These are phyloP conservation scores for Elephas maximus DNA, from an alignment of 2,113 vertebrate genomes.

Conservation along the genomic window DNA sequence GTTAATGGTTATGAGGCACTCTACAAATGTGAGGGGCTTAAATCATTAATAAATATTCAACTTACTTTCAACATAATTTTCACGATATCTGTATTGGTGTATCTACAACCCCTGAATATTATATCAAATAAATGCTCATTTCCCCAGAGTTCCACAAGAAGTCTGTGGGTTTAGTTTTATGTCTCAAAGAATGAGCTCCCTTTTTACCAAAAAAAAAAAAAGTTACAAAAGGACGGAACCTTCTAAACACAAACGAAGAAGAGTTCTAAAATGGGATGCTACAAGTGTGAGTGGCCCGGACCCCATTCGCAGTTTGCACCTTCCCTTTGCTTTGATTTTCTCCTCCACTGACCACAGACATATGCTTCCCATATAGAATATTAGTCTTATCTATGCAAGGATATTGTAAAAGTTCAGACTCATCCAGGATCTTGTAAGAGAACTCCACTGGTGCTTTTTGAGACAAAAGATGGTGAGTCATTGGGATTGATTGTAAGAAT, in stretches of 20 bases:
- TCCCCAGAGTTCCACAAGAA: neutral
- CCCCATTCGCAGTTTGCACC: neutral
- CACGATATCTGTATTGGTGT: neutral
- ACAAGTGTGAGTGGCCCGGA: neutral
- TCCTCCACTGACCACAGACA: neutral
- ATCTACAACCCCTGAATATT: neutral
- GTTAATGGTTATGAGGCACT: neutral
- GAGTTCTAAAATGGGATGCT: neutral
- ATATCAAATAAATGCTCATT: neutral
- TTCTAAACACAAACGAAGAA: neutral
- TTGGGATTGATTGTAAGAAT: neutral
- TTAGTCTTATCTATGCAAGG: neutral
- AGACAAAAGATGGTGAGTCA: neutral
- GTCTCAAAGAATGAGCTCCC: neutral
- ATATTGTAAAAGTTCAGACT: neutral
- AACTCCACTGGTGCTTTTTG: neutral
- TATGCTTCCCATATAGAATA: neutral
- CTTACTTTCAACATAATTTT: slow-evolving; percentile 10
- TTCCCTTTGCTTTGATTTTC: neutral
- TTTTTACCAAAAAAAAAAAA: neutral
- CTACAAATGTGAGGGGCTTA: neutral
- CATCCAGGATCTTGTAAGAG: neutral
- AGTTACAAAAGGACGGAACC: neutral
- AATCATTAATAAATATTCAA: neutral
- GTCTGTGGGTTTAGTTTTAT: neutral